These are phyloP conservation scores for Hypomecis punctinalis DNA, from an alignment of 2,888 invertebrate genomes.

Conservation along the genomic window DNA sequence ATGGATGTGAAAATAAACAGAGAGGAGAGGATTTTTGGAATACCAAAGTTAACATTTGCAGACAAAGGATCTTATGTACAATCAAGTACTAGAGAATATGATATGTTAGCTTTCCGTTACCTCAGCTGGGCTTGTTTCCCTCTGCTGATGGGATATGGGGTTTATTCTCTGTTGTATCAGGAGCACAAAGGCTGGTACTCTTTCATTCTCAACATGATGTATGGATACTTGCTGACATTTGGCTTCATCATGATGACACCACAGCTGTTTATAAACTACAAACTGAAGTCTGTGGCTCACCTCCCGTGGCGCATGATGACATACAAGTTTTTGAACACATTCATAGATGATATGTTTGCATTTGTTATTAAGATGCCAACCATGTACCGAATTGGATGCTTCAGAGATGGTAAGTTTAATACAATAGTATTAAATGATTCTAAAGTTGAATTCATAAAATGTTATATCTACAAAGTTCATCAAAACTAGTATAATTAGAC, in stretches of 20 bases:
- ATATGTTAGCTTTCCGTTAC: constrained; percentile 97
- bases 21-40: constrained; percentile 90
- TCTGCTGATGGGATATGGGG: constrained; percentile 95
- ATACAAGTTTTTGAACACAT: constrained; percentile 99
- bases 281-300: constrained; percentile 99
- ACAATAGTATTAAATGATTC: constrained; percentile 9
- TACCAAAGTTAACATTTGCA: constrained; percentile 92
- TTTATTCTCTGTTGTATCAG: constrained; percentile 97
- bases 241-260: constrained; percentile 99
- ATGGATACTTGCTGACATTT: constrained; percentile 98
- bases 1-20: constrained; percentile 91
- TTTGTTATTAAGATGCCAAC: constrained; percentile 99
- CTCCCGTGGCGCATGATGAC: constrained; percentile 99
- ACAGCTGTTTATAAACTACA: constrained; percentile 99
- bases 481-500: too few species aligned
- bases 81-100: constrained; percentile 97
- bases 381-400: constrained; percentile 98
- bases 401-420: constrained; percentile 92
- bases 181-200: constrained; percentile 99
- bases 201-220: constrained; percentile 97
- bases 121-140: constrained; percentile 98
- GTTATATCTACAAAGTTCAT: too few species aligned
- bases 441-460: not conserved
- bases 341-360: constrained; percentile 99
- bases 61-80: constrained; percentile 99